Evolutionary conservation across 2,113 vertebrate species (phyloP).

Genomic region (Micronycteris hirsuta): DNA sequence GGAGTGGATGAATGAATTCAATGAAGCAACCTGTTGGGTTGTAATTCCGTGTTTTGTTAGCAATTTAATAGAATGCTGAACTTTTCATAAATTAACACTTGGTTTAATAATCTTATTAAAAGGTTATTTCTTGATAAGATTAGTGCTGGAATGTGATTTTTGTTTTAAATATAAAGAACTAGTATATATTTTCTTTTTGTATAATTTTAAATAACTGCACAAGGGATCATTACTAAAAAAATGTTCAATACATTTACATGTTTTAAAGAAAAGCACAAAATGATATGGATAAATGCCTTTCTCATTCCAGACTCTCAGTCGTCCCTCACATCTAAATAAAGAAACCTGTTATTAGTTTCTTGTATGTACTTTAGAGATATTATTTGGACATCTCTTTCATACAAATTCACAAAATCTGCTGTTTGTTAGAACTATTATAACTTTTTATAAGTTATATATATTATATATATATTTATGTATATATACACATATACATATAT

Average conservation of each 20-base stretch:
- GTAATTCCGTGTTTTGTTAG: conserved; percentile 82
- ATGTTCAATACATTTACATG: not conserved
- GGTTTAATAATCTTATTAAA: conserved; percentile 88
- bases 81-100: conserved; percentile 85
- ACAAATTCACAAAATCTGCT: conserved; percentile 23
- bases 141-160: conserved; percentile 70
- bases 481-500: not conserved
- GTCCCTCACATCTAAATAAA: not conserved
- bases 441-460: not conserved
- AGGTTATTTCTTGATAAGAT: conserved; percentile 83
- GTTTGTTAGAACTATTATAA: not conserved
- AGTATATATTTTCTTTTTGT: conserved; percentile 58
- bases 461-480: no score
- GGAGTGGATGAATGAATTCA: conserved; percentile 83
- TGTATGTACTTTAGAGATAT: not conserved
- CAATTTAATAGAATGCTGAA: conserved; percentile 84
- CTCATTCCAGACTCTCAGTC: not conserved
- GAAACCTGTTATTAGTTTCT: not conserved
- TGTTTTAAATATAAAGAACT: conserved; percentile 74
- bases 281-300: not conserved
- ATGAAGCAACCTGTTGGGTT: conserved; percentile 85
- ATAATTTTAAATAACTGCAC: not conserved
- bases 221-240: not conserved
- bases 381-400: not conserved
- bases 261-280: conserved; percentile 31